phyloP scores from a whole-genome alignment of 2,113 vertebrate genomes.

The Onychostruthus taczanowskii region DNA sequence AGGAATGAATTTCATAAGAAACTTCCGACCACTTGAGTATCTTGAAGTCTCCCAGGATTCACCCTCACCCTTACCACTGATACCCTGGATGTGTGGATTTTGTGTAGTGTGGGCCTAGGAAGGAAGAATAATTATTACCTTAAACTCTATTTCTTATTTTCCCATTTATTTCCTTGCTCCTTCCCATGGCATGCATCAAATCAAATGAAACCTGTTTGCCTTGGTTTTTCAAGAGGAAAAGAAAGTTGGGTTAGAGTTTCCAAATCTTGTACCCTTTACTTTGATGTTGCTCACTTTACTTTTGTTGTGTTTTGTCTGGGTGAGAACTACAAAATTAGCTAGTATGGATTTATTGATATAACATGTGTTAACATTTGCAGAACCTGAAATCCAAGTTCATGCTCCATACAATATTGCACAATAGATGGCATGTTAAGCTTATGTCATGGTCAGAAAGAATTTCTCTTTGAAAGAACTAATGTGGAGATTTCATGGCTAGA shows the following conservation, averaged over 20 bases:
- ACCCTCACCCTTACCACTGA: rapidly evolving
- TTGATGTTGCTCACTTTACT: not conserved
- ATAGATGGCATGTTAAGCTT: conserved; percentile 46
- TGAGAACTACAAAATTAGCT: not conserved
- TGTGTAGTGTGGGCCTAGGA: not conserved
- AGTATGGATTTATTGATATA: not conserved
- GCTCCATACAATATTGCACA: not conserved
- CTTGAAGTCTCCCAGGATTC: not conserved
- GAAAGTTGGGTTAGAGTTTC: not conserved
- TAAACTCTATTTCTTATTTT: not conserved
- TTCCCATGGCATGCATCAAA: not conserved
- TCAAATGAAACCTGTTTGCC: not conserved
- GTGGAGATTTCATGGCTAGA: conserved; percentile 25
- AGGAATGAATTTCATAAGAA: not conserved
- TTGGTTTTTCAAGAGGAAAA: not conserved
- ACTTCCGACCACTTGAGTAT: not conserved
- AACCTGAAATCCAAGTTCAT: conserved; percentile 31
- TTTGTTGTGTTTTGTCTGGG: not conserved
- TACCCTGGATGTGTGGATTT: rapidly evolving
- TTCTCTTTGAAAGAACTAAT: conserved; percentile 39
- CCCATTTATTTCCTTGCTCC: not conserved
- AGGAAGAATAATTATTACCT: not conserved
- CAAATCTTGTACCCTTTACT: not conserved
- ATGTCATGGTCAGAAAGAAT: not conserved
- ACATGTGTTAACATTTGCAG: not conserved